Evolutionary conservation across 2,113 vertebrate species (phyloP).

Genomic region (Terrapene triunguis): DNA sequence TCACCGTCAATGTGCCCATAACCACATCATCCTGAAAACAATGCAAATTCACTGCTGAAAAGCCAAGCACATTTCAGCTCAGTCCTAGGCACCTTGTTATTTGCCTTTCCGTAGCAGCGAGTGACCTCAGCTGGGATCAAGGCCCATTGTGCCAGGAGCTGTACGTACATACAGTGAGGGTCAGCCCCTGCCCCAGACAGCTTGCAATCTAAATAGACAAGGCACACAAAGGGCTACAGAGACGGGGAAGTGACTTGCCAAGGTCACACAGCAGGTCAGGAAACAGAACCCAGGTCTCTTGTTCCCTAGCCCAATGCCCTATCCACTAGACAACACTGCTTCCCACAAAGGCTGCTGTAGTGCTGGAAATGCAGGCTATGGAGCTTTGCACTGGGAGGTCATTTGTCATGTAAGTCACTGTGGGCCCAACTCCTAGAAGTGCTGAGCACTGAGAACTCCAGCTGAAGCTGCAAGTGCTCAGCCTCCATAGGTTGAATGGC

Average conservation of each 20-base stretch:
- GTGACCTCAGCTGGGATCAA: not conserved
- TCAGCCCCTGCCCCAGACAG: not conserved
- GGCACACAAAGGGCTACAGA: not conserved
- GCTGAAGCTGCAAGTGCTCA: too few species aligned
- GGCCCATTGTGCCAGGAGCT: not conserved
- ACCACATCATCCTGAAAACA: conserved; percentile 72
- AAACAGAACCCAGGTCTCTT: not conserved
- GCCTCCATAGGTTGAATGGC: too few species aligned
- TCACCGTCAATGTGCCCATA: conserved; percentile 67
- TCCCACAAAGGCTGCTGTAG: not conserved
- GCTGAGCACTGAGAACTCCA: too few species aligned
- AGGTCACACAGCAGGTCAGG: not conserved
- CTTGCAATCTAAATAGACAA: not conserved
- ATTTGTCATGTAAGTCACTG: not conserved
- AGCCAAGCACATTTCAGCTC: not conserved
- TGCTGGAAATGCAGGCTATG: not conserved
- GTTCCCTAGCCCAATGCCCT: not conserved
- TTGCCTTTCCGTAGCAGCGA: not conserved
- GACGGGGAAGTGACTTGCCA: not conserved
- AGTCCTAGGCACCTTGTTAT: not conserved
- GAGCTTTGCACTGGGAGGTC: fast-evolving
- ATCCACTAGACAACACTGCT: not conserved
- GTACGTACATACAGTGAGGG: not conserved
- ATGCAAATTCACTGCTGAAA: not conserved
- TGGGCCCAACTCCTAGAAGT: too few species aligned